Evolutionary conservation across 2,797 vertebrate genomes (phyloP).

Genomic region (Crossoptilon crossoptilon): DNA sequence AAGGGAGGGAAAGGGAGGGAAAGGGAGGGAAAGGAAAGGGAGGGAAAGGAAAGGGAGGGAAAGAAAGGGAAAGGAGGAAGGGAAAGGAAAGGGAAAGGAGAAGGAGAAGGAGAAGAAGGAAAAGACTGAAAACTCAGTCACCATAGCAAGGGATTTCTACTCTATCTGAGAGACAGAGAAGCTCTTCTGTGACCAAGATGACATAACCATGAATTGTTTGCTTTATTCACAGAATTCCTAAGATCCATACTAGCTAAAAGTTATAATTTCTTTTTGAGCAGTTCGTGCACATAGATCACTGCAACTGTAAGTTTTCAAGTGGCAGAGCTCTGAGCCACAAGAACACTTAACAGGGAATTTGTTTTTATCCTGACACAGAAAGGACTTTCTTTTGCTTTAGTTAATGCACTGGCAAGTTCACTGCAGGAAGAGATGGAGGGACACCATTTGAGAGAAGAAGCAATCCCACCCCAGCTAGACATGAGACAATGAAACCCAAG

Average conservation of each 20-base stretch:
- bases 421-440: slow-evolving; percentile 53
- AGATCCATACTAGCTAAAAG: not conserved
- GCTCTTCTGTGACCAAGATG: not conserved
- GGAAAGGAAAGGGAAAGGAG: no score
- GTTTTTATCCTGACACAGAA: not conserved
- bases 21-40: no score
- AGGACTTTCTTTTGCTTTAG: slow-evolving; percentile 7
- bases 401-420: slow-evolving; percentile 7
- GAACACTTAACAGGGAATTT: not conserved
- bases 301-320: not conserved
- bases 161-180: not conserved
- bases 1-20: no score
- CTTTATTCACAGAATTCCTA: not conserved
- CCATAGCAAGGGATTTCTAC: not conserved
- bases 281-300: not conserved
- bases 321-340: not conserved
- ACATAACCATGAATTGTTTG: not conserved
- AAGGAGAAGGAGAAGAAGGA: not conserved
- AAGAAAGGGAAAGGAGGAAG: no score
- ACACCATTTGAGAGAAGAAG: slow-evolving; percentile 25
- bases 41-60: no score
- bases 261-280: not conserved
- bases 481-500: slow-evolving; percentile 71
- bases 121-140: not conserved
- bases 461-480: slow-evolving; percentile 48